Percentiles rank a stretch among this genome's conserved stretches.
Evolutionary conservation across 2,888 invertebrate species (phyloP).

Genomic region (Calliscelio sp.): DNA sequence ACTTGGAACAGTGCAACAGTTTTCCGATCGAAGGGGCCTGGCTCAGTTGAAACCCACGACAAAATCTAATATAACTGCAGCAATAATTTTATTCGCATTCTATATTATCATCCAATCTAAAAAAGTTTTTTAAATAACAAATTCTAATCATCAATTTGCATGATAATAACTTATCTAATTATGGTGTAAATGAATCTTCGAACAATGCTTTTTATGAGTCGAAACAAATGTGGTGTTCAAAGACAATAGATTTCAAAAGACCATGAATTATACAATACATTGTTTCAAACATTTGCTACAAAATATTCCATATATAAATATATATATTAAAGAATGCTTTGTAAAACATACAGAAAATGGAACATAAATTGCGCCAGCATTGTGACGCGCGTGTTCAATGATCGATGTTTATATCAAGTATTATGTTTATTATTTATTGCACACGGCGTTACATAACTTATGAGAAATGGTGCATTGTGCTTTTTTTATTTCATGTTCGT

Average conservation of each 20-base stretch:
- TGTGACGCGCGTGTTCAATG: constrained; percentile 14
- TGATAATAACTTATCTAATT: background rate
- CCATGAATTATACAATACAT: constrained; percentile 43
- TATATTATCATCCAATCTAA: too few relatives aligned
- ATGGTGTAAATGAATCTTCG: background rate
- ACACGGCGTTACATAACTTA: constrained; percentile 20
- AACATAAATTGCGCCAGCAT: constrained; percentile 21
- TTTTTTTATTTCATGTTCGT: constrained; percentile 12
- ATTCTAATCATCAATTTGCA: background rate
- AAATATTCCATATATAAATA: background rate
- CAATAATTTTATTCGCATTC: background rate
- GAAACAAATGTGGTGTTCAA: background rate
- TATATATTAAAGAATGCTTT: constrained; percentile 19
- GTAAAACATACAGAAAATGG: constrained; percentile 27
- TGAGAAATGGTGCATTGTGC: constrained; percentile 14
- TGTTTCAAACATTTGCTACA: background rate
- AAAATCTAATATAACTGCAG: background rate
- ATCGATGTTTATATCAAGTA: constrained; percentile 20
- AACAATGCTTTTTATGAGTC: background rate
- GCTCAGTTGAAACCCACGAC: background rate
- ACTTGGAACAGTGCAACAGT: constrained; percentile 16
- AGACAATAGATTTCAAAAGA: constrained; percentile 15
- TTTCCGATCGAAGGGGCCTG: background rate
- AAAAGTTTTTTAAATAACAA: too few relatives aligned
- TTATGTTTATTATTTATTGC: constrained; percentile 37